Conservation (phyloP, 2,797 vertebrate species). For the Alfaro cultratus region DNA sequence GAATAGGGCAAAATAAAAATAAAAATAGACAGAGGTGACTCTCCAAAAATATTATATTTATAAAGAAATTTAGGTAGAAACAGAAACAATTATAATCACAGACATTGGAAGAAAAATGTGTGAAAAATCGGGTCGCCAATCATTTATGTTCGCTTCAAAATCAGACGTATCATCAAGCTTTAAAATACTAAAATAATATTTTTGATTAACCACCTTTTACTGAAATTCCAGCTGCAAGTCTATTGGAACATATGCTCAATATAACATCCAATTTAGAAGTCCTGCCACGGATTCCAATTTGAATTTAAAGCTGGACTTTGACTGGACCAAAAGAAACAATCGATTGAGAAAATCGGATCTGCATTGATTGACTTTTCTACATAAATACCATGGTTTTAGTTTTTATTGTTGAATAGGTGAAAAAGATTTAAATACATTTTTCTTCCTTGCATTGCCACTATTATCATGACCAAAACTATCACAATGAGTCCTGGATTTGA, state of each 20-base stretch:
- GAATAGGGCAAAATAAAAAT: conserved; percentile 7
- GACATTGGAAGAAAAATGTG: not conserved
- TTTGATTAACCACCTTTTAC: not conserved
- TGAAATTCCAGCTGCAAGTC: not conserved
- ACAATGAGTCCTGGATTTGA: not conserved
- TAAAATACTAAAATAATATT: not conserved
- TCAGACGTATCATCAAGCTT: conserved; percentile 1
- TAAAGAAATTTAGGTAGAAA: not conserved
- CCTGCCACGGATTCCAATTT: not conserved
- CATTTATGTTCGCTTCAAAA: conserved; percentile 8
- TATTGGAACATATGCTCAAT: not conserved
- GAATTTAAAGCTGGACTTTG: not conserved
- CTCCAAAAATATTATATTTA: not conserved
- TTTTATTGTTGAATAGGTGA: not conserved
- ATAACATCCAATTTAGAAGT: not conserved
- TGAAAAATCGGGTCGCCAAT: not conserved
- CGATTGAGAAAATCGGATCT: not conserved
- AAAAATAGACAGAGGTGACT: not conserved
- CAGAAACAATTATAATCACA: conserved; percentile 5
- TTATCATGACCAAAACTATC: too few relatives aligned
- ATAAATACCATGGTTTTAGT: not conserved
- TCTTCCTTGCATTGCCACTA: too few relatives aligned
- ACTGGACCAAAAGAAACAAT: not conserved
- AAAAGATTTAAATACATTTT: not conserved
- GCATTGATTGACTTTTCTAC: not conserved